A percentile compares a stretch with the other conserved stretches of the same genome.
phyloP scores from a whole-genome alignment of 2,113 vertebrate species.

The Apistogramma diplotaenia region DNA sequence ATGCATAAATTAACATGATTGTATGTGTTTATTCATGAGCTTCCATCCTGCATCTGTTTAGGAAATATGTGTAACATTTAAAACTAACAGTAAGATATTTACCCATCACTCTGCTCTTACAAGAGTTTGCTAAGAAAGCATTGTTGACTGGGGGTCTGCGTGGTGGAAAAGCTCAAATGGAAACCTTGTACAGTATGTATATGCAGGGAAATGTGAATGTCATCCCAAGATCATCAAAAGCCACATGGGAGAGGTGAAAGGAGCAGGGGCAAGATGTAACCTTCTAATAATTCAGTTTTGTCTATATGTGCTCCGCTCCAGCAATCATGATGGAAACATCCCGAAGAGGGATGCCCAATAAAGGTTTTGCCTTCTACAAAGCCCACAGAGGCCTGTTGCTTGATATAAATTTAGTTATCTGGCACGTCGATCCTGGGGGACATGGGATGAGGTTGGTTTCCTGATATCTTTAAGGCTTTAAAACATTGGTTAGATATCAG shows the following conservation, averaged over 20 bases:
- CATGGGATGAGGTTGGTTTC: neutral
- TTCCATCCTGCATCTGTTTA: too few species aligned
- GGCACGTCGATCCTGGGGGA: slow-evolving; percentile 1
- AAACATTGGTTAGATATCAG: neutral
- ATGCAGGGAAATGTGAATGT: neutral
- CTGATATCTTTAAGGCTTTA: neutral
- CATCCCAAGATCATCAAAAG: slow-evolving; percentile 40
- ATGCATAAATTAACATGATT: too few species aligned
- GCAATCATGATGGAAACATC: slow-evolving; percentile 34
- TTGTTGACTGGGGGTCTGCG: neutral
- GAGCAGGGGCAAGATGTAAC: slow-evolving; percentile 43
- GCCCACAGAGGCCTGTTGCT: neutral
- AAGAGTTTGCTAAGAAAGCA: neutral
- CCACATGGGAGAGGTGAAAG: slow-evolving; percentile 13
- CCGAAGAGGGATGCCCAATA: slow-evolving; percentile 42
- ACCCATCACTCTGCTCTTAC: neutral
- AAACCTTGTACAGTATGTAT: slow-evolving; percentile 28
- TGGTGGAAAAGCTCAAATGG: slow-evolving; percentile 6
- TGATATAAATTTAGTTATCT: slow-evolving; percentile 37
- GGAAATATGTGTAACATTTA: too few species aligned
- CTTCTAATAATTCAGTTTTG: slow-evolving; percentile 43
- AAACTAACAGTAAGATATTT: neutral
- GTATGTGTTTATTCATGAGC: too few species aligned
- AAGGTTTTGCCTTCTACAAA: slow-evolving; percentile 10
- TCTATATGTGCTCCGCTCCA: slow-evolving; percentile 1